Percentiles rank a stretch among this genome's conserved stretches.
Evolutionary conservation across 2,888 invertebrate genomes (phyloP).

Genomic region (Standfussiana lucernea): DNA sequence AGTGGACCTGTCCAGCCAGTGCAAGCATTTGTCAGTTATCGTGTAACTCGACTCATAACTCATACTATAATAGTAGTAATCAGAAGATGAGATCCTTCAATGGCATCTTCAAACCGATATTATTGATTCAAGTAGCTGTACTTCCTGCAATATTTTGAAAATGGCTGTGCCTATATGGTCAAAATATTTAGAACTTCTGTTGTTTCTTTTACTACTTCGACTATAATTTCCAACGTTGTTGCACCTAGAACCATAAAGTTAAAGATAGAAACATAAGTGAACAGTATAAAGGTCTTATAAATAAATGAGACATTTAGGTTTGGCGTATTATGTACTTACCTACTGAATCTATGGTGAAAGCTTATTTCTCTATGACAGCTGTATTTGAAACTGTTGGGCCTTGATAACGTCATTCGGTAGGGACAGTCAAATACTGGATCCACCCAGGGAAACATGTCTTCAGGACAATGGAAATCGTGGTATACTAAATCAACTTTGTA

Average conservation of each 20-base stretch:
- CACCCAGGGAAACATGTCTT: too few species aligned
- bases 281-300: too few species aligned
- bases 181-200: background rate
- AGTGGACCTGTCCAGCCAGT: too few species aligned
- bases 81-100: background rate
- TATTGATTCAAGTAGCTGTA: background rate
- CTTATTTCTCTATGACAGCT: background rate
- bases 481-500: conserved; percentile 28
- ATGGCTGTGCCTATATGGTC: too few species aligned
- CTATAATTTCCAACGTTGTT: too few species aligned
- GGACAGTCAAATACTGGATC: background rate
- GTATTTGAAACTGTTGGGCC: background rate
- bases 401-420: background rate
- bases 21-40: too few species aligned
- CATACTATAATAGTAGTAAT: too few species aligned
- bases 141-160: background rate
- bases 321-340: background rate
- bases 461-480: background rate
- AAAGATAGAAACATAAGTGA: too few species aligned
- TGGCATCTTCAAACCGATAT: background rate
- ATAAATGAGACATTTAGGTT: background rate
- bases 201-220: background rate
- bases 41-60: too few species aligned
- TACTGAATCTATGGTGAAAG: background rate
- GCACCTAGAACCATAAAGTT: too few species aligned